Base-by-base conservation (phyloP, 1,140 invertebrate species). In the Bilobella aurantiaca region DNA sequence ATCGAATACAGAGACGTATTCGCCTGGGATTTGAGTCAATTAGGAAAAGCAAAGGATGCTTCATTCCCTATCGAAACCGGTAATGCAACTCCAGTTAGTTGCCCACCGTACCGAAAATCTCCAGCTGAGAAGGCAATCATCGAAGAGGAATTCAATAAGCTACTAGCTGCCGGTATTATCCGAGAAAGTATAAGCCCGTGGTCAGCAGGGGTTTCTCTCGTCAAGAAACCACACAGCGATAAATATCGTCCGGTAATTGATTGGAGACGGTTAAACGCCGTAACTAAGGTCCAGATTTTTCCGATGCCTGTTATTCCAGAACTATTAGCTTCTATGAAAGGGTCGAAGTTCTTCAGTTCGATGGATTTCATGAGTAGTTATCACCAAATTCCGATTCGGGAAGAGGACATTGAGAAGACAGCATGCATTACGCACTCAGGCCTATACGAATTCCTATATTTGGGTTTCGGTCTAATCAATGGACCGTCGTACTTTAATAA, bases 271-370 rank as follows among this genome's bases (percentile, higher is more conserved):
- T 66, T 82, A 0, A 82, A 82, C 66, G 65, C n/a, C 57, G 73
- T 66, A 1, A 80, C 77, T 0, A 69, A 66, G 14, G 64, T 69
- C 47, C 78, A 80, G 59, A 49, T 62, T 23, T 81, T 74, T 69
- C 81, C 79, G 69, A 63, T 84, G 1, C 81, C 79, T 0, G 57
- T 74, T 1, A 80, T 83, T 21, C 76, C 80, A n/a, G 77, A 81
- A n/a, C 69, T 60, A 3, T 23, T 60, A 12, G 29, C 3, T 14
- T n/a, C 12, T 37, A 3, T 60, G n/a, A 25, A 60, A 2, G 32
- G 32, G 14, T 18, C 31, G 12, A n/a, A 60, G 58, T 60, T 25
- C 37, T 60, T 60, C 25, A 29, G 29, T 18, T 34, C 3, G n/a
- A 25, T 60, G 3, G 58, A 60, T 25, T 37, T 60, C 12, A n/a